A percentile compares a stretch with the other conserved stretches of the same genome.
These are phyloP conservation scores for Vimba vimba DNA, from an alignment of 2,113 vertebrate genomes.

Conservation along the genomic window DNA sequence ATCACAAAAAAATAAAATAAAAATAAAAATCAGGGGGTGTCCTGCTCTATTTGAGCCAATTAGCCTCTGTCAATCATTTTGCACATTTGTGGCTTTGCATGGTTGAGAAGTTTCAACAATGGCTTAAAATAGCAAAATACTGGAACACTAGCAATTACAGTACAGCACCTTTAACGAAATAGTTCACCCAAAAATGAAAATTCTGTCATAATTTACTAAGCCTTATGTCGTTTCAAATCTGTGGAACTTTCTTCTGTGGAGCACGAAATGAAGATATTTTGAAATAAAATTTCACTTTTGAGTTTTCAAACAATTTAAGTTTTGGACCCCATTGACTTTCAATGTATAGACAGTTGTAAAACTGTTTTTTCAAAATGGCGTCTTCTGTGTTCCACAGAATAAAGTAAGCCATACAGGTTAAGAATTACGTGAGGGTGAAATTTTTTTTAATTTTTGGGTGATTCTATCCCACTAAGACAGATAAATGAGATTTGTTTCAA, in stretches of 20 bases:
- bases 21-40: neutral
- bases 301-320: neutral
- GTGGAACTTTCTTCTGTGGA: neutral
- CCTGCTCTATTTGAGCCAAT: neutral
- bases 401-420: neutral
- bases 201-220: neutral
- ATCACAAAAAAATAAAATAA: neutral
- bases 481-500: neutral
- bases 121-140: neutral
- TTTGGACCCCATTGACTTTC: neutral
- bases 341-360: neutral
- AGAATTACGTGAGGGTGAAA: neutral
- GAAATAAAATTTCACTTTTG: too few relatives aligned
- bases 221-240: neutral
- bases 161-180: constrained; percentile 17
- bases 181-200: neutral
- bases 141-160: neutral
- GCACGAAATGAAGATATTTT: neutral
- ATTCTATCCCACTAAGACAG: neutral
- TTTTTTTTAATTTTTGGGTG: neutral
- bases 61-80: neutral
- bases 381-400: neutral
- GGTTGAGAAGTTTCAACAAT: neutral
- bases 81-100: neutral
- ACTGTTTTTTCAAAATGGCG: too few relatives aligned